phyloP scores from a whole-genome alignment of 2,888 invertebrate genomes.

The Cylindroiulus punctatus region DNA sequence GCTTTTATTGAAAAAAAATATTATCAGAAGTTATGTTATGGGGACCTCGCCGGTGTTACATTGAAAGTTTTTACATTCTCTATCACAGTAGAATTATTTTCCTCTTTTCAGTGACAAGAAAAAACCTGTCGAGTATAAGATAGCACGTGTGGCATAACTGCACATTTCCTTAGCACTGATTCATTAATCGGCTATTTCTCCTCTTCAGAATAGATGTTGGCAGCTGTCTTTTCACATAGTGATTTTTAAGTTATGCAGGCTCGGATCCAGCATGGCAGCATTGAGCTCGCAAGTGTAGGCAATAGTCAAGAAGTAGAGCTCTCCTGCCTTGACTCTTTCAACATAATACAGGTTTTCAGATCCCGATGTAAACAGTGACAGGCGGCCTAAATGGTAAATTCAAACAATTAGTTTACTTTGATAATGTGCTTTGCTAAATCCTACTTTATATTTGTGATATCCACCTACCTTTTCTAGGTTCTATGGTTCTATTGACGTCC shows the following conservation, averaged over 20 bases:
- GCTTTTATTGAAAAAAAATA: background rate
- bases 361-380: conserved; percentile 88
- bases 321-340: conserved; percentile 80
- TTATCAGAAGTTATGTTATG: background rate
- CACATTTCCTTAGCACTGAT: background rate
- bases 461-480: conserved; percentile 73
- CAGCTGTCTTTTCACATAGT: background rate
- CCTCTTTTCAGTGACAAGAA: background rate
- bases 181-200: background rate
- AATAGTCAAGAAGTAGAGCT: conserved; percentile 83
- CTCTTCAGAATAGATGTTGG: background rate
- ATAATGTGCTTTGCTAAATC: background rate
- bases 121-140: background rate
- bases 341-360: conserved; percentile 85
- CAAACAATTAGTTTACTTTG: background rate
- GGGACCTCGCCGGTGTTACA: background rate
- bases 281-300: conserved; percentile 84
- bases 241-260: background rate
- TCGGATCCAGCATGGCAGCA: background rate
- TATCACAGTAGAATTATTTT: too few species aligned
- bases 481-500: conserved; percentile 75
- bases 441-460: too few species aligned
- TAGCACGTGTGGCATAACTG: background rate
- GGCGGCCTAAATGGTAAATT: conserved; percentile 70
- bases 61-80: background rate